These are phyloP conservation scores for Myotis pilosus DNA, from an alignment of 2,797 vertebrate genomes.

Conservation along the genomic window DNA sequence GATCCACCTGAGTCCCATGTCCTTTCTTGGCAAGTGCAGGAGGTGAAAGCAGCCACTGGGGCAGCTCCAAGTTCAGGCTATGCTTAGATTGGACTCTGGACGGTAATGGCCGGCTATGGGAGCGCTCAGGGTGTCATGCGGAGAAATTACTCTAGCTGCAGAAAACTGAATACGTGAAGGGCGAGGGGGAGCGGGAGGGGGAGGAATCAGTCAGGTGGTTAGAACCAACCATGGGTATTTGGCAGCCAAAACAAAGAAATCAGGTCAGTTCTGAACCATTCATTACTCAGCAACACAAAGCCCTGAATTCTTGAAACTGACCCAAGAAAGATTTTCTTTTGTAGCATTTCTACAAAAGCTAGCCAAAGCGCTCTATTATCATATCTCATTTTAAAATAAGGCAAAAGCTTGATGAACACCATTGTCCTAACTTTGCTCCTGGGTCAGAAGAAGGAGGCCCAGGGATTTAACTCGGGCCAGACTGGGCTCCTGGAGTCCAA, in stretches of 20 bases:
- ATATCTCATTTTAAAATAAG: slow-evolving; percentile 28
- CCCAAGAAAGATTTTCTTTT: slow-evolving; percentile 34
- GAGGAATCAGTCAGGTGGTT: neutral
- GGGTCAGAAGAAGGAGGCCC: neutral
- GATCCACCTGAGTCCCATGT: too few relatives aligned
- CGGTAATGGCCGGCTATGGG: too few relatives aligned
- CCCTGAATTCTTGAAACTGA: slow-evolving; percentile 39
- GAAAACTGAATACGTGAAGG: neutral
- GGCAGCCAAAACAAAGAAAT: slow-evolving; percentile 23
- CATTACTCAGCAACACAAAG: neutral
- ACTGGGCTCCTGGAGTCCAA: neutral
- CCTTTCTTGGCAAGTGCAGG: neutral
- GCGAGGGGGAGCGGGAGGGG: neutral
- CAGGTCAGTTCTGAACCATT: neutral
- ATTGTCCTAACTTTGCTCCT: neutral
- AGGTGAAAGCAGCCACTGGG: neutral
- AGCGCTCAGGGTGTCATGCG: neutral
- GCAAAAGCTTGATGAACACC: neutral
- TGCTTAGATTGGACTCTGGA: neutral
- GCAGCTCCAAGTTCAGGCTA: neutral
- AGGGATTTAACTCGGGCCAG: neutral
- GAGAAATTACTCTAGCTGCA: neutral
- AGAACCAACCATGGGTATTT: neutral
- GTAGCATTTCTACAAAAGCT: slow-evolving; percentile 24
- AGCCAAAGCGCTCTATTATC: neutral